Evolutionary conservation across 2,797 vertebrate genomes (phyloP).

Genomic region (Gallinago nigripennis): DNA sequence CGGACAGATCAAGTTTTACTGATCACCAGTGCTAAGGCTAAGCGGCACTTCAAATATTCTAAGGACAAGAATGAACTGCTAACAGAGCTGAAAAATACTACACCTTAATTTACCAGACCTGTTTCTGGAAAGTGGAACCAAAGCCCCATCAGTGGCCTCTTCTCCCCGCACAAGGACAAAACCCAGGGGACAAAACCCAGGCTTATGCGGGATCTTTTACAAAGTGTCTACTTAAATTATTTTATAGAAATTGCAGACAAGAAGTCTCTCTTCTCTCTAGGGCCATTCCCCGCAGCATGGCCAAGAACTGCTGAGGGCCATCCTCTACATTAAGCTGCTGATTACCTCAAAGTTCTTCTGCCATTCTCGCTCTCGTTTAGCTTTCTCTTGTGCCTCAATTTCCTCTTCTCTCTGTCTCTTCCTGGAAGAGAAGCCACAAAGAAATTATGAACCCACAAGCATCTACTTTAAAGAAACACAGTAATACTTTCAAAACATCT

Average conservation of each 20-base stretch:
- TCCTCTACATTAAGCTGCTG: neutral
- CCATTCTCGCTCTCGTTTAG: constrained; percentile 95
- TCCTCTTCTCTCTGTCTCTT: constrained; percentile 97
- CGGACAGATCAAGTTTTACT: neutral
- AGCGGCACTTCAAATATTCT: neutral
- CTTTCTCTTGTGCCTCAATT: constrained; percentile 94
- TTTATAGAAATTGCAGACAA: neutral
- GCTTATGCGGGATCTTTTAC: neutral
- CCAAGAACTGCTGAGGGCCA: neutral
- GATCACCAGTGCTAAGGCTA: neutral
- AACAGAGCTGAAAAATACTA: neutral
- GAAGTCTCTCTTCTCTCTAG: neutral
- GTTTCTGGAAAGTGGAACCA: neutral
- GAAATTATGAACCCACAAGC: neutral
- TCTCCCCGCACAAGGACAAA: neutral
- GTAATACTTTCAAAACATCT: neutral
- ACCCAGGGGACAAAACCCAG: neutral
- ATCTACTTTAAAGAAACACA: neutral
- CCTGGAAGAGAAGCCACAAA: constrained; percentile 74
- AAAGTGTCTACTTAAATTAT: neutral
- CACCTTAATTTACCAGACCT: neutral
- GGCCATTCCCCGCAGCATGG: neutral
- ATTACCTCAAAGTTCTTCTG: constrained; percentile 98
- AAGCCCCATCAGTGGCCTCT: neutral
- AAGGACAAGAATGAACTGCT: neutral